Percentiles rank a stretch among this genome's conserved stretches.
These are phyloP conservation scores for Eristalis intricaria DNA, from an alignment of 2,888 invertebrate species.

Conservation along the genomic window DNA sequence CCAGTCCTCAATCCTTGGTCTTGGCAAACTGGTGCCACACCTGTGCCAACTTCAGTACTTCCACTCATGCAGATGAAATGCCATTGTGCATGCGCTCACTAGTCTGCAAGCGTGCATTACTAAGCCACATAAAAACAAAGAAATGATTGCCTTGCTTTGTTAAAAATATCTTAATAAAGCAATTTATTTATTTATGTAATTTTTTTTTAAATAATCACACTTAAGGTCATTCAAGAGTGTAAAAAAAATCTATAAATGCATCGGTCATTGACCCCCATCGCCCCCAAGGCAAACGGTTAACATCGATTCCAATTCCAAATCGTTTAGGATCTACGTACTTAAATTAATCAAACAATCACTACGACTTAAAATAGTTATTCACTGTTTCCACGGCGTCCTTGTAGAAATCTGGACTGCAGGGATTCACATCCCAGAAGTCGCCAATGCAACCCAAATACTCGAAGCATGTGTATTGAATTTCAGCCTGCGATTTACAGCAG, in stretches of 20 bases:
- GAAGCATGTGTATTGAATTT: constrained; percentile 85
- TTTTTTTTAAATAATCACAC: constrained; percentile 27
- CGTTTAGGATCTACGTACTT: constrained; percentile 5
- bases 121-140: neutral
- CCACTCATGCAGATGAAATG: no score
- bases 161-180: constrained; percentile 29
- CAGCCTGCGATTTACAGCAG: constrained; percentile 85
- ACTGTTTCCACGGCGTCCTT: constrained; percentile 24
- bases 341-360: constrained; percentile 55
- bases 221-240: constrained; percentile 10
- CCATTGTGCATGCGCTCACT: no score
- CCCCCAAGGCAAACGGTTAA: constrained; percentile 1
- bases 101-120: no score
- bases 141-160: neutral
- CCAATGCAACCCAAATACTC: constrained; percentile 88
- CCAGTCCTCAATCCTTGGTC: no score
- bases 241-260: constrained; percentile 52
- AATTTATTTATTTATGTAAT: neutral
- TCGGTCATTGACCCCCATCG: constrained; percentile 19
- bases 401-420: constrained; percentile 85
- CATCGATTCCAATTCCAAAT: neutral
- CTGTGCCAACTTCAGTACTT: no score
- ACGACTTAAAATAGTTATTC: neutral
- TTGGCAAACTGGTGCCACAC: no score
- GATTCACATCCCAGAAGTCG: constrained; percentile 87